Evolutionary conservation across 2,888 invertebrate genomes (phyloP), one percentile per base, ranked within the genome.

Genomic region (Monoplex corrugatus): DNA sequence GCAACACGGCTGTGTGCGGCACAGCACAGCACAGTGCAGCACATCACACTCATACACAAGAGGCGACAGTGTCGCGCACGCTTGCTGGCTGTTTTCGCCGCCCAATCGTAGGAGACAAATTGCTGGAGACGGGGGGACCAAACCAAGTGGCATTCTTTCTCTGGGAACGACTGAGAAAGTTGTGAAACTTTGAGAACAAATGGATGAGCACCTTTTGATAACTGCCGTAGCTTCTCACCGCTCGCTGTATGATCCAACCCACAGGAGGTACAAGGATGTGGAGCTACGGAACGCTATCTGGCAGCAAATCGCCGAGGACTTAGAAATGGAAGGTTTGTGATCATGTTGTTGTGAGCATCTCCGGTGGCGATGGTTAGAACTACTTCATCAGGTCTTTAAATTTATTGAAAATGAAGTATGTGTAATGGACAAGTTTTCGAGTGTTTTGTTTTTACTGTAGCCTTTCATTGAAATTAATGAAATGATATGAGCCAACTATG

Each of bases 311-410:
- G 87, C 87, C n/a, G 45, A 72, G 28, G 80, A 87, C 50, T n/a
- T 87, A 28, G 40, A 75, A 38, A 78, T 80, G 78, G 87, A 87
- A 87, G 87, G 87, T 87, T 78, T 38, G 86, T n/a, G n/a, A n/a
- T n/a, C n/a, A n/a, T 57, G 32, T 16, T 38, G 6, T 43, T 84
- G 40, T 32, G n/a, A 32, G 28, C 32, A 13, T 50, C 23, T 13
- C 13, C 50, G 50, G 23, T 50, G 50, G 13, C 50, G 50, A 50
- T 23, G 16, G 38, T 78, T n/a, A 35, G 8, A 38, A 38, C 13
- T 78, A 16, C 38, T n/a, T 10, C 13, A 8, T 8, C 72, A 72
- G n/a, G n/a, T 23, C n/a, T n/a, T 72, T 38, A 19, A 28, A n/a
- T 23, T 10, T 32, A 35, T 28, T 16, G 32, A 19, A 28, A 19